phyloP scores from a whole-genome alignment of 2,888 invertebrate genomes.

The Empis livida region DNA sequence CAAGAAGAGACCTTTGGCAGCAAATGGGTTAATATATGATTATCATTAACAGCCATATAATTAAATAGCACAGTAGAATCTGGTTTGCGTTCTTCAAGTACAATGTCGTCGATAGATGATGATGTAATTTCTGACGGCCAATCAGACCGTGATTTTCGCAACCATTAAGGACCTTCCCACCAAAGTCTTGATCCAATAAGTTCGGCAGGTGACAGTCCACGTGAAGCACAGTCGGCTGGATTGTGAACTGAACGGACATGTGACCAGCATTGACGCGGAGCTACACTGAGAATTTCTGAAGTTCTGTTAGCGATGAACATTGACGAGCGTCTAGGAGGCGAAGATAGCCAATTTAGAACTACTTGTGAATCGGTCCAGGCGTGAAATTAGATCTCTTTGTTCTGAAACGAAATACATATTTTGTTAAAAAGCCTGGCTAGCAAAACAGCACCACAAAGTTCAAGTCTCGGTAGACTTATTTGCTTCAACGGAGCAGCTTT shows the following conservation, averaged over 20 bases:
- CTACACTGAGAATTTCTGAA: no score
- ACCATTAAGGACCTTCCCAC: constrained; percentile 4
- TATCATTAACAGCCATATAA: no score
- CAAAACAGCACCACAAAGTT: no score
- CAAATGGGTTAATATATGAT: no score
- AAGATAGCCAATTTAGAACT: background rate
- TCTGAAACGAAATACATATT: constrained; percentile 2
- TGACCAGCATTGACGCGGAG: no score
- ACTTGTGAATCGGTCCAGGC: background rate
- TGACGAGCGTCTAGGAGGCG: constrained; percentile 2
- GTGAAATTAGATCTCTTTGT: background rate
- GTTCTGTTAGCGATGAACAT: constrained; percentile 4
- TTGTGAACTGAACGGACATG: constrained; percentile 3
- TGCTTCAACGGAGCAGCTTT: no score
- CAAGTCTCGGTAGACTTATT: no score
- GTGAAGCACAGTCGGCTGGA: constrained; percentile 8
- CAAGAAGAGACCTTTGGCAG: no score
- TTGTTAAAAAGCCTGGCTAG: constrained; percentile 1
- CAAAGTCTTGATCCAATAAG: constrained; percentile 1
- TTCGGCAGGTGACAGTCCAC: constrained; percentile 1
- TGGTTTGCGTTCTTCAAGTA: constrained; percentile 2
- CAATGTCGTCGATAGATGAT: background rate
- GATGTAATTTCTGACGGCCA: background rate
- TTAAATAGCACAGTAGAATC: no score
- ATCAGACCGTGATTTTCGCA: background rate